Evolutionary conservation across 1,140 invertebrate genomes (phyloP).

Genomic region (Callitettix versicolor): DNA sequence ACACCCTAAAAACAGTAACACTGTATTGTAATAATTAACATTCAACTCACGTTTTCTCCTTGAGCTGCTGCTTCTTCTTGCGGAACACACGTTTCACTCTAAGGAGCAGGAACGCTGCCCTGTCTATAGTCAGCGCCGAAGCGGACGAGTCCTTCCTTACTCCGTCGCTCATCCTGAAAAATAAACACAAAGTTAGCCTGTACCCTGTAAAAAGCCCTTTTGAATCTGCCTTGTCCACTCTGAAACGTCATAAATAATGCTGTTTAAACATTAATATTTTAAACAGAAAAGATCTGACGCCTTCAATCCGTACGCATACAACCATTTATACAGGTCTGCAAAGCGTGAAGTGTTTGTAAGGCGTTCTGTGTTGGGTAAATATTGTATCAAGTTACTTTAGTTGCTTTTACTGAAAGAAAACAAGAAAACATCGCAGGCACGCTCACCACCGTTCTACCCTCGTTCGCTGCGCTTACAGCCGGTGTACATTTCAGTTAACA

Average conservation of each 20-base stretch:
- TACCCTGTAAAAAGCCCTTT: not conserved
- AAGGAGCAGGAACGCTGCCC: constrained; percentile 75
- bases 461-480: too few species aligned
- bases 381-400: too few species aligned
- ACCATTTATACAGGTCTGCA: not conserved
- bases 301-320: not conserved
- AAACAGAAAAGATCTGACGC: not conserved
- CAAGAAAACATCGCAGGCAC: too few species aligned
- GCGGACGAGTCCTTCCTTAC: constrained; percentile 21
- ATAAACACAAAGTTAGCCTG: not conserved
- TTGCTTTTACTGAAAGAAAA: too few species aligned
- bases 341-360: not conserved
- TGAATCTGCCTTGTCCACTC: too few species aligned
- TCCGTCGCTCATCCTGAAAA: constrained; percentile 23
- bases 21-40: too few species aligned
- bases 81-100: constrained; percentile 80
- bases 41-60: constrained; percentile 61
- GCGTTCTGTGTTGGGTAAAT: too few species aligned
- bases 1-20: too few species aligned
- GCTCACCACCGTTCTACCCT: too few species aligned
- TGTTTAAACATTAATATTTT: not conserved
- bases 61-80: constrained; percentile 74
- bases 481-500: too few species aligned
- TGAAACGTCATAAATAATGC: not conserved
- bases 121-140: constrained; percentile 61